Conservation (phyloP, 2,797 vertebrate species). For the Xenopus petersii region DNA sequence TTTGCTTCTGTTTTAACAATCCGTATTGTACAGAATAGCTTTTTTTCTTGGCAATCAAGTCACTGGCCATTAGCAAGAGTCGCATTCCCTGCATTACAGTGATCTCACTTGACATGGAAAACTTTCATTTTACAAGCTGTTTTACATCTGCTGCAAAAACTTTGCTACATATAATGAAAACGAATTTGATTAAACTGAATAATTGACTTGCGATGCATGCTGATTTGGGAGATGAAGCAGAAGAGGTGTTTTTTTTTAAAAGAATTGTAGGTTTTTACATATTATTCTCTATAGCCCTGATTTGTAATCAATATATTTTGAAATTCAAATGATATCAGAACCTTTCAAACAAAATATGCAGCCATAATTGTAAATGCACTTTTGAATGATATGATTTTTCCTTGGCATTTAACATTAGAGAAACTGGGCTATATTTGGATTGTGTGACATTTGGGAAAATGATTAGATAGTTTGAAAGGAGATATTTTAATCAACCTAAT, state of each 20-base stretch:
- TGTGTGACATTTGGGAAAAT: constrained; percentile 15
- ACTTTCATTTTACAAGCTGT: constrained; percentile 61
- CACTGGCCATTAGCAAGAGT: constrained; percentile 5
- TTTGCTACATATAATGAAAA: constrained; percentile 56
- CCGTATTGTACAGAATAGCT: constrained; percentile 2
- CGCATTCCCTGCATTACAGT: constrained; percentile 48
- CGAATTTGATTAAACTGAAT: constrained; percentile 63
- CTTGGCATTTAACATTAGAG: constrained; percentile 34
- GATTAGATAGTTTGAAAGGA: constrained; percentile 4
- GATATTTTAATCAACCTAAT: no score
- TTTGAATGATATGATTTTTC: constrained; percentile 17
- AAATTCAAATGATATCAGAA: constrained; percentile 50
- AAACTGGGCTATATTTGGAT: constrained; percentile 29
- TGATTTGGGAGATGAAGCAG: constrained; percentile 57
- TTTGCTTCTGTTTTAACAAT: constrained; percentile 9
- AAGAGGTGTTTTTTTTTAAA: constrained; percentile 54
- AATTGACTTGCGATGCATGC: constrained; percentile 64
- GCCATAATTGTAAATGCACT: neutral
- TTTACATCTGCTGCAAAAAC: constrained; percentile 56
- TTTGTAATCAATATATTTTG: constrained; percentile 57
- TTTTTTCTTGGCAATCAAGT: constrained; percentile 20
- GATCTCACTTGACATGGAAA: constrained; percentile 58
- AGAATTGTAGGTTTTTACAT: constrained; percentile 48
- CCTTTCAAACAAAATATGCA: constrained; percentile 12
- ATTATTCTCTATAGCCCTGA: constrained; percentile 51